Percentiles rank a stretch among this genome's conserved stretches.
These are phyloP conservation scores for Macrobrachium rosenbergii DNA, from an alignment of 1,140 invertebrate genomes.

Conservation along the genomic window DNA sequence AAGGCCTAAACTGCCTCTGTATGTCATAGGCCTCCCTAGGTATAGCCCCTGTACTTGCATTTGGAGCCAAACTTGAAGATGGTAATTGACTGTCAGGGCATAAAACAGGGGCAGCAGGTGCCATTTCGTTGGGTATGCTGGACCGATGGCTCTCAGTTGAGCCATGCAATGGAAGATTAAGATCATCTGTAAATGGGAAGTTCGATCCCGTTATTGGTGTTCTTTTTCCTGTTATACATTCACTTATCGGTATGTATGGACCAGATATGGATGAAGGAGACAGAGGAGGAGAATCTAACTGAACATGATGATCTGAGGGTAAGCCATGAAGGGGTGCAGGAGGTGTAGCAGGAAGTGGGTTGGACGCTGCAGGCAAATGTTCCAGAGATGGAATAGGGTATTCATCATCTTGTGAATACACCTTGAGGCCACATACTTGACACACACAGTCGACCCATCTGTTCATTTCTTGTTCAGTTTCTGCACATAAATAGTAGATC, in stretches of 20 bases:
- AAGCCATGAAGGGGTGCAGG: slow-evolving; percentile 44
- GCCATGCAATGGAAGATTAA: neutral
- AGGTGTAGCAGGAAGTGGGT: slow-evolving; percentile 49
- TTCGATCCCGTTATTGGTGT: slow-evolving; percentile 70
- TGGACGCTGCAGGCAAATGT: slow-evolving; percentile 26
- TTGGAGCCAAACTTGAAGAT: slow-evolving; percentile 36
- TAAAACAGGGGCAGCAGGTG: slow-evolving; percentile 58
- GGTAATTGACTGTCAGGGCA: slow-evolving; percentile 46
- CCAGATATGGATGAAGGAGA: slow-evolving; percentile 67
- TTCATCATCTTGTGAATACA: slow-evolving; percentile 77
- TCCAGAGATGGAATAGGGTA: slow-evolving; percentile 73
- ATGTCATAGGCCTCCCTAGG: slow-evolving; percentile 50
- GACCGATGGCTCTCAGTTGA: slow-evolving; percentile 38
- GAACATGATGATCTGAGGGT: slow-evolving; percentile 67
- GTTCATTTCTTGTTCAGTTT: slow-evolving; percentile 91
- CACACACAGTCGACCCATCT: slow-evolving; percentile 96
- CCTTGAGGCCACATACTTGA: slow-evolving; percentile 89
- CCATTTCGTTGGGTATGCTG: slow-evolving; percentile 57
- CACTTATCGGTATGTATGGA: slow-evolving; percentile 77
- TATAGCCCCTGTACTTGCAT: slow-evolving; percentile 53
- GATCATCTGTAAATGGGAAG: slow-evolving; percentile 44
- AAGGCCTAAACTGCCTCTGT: slow-evolving; percentile 39
- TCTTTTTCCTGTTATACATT: slow-evolving; percentile 85
- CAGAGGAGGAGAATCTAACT: slow-evolving; percentile 69
- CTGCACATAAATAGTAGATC: slow-evolving; percentile 92